Evolutionary conservation across 2,888 invertebrate species (phyloP), one percentile per base, ranked within the genome.

Genomic region (Drosophila borborema): DNA sequence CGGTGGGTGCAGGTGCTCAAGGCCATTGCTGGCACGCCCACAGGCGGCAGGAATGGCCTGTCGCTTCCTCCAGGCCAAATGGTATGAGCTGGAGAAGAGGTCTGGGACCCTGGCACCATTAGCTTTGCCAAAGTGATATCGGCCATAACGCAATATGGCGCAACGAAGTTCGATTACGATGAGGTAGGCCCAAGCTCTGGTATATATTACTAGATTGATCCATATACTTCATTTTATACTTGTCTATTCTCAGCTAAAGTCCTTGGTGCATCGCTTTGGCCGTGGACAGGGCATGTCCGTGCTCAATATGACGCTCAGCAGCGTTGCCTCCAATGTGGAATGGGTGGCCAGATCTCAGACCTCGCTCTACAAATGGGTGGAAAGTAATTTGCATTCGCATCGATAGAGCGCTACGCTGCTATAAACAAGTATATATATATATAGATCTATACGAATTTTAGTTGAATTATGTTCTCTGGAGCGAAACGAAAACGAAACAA

Each of bases 31-130:
- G 93, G 93, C 9, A 93, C 93, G 41, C 93, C 93, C 40, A 93
- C 93, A 0, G 93, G 93, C 14, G 93, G 93, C 7, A n/a, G 93
- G 93, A 7, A 93, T 93, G 92, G 93, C 93, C 43, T 93, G 93
- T 60, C 91, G 93, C 45, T 93, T 93, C 49, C 78, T 93, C 36
- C 93, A 93, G 75, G 93, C 93, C 41, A 93, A 93, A 80, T 93
- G 93, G 93, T 93, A 90, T 75, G 93, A 93, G 70, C 82, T 93
- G 41, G 92, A 93, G 74, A 87, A 90, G 36, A 91, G 93, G 93
- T 38, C 84, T 93, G 41, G 93, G 93, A 8, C 86, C 91, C 54
- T n/a, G 93, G 93, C 23, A 93, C 92, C 64, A 81, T 92, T 34
- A 91, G 91, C 73, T 93, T 93, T 77, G 93, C 93, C 46, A 93